A percentile compares a stretch with the other conserved stretches of the same genome.
Evolutionary conservation across 2,888 invertebrate genomes (phyloP).

Genomic region (Harpalus rufipes): DNA sequence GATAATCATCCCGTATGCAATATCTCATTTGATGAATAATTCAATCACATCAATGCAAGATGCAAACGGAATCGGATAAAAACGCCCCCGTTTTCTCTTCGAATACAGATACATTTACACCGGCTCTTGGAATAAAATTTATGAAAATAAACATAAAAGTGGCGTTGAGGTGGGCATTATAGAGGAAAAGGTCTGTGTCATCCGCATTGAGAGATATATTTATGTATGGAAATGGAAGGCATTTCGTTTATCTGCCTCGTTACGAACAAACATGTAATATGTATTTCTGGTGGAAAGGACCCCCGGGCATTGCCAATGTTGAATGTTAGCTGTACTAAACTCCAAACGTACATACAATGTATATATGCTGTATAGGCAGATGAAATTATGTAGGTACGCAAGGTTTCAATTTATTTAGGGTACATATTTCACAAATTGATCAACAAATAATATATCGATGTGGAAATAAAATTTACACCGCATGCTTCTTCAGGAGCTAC

Average conservation of each 20-base stretch:
- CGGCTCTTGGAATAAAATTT: constrained; percentile 31
- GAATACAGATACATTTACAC: neutral
- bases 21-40: constrained; percentile 46
- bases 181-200: constrained; percentile 51
- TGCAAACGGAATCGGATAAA: constrained; percentile 2
- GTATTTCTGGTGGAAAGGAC: constrained; percentile 59
- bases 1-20: constrained; percentile 15
- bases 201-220: constrained; percentile 59
- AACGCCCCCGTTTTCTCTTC: neutral
- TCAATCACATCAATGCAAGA: constrained; percentile 30
- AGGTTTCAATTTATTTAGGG: too few species aligned
- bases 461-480: too few species aligned
- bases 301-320: constrained; percentile 51
- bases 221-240: constrained; percentile 63
- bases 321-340: neutral
- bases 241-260: constrained; percentile 62
- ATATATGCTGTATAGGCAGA: too few species aligned
- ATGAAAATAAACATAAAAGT: constrained; percentile 59
- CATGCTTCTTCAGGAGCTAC: too few species aligned
- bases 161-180: constrained; percentile 46
- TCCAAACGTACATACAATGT: too few species aligned
- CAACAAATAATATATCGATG: too few species aligned
- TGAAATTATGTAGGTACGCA: too few species aligned
- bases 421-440: too few species aligned
- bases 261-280: constrained; percentile 65